phyloP scores from a whole-genome alignment of 1,140 invertebrate genomes.

The Brachionus calyciflorus region DNA sequence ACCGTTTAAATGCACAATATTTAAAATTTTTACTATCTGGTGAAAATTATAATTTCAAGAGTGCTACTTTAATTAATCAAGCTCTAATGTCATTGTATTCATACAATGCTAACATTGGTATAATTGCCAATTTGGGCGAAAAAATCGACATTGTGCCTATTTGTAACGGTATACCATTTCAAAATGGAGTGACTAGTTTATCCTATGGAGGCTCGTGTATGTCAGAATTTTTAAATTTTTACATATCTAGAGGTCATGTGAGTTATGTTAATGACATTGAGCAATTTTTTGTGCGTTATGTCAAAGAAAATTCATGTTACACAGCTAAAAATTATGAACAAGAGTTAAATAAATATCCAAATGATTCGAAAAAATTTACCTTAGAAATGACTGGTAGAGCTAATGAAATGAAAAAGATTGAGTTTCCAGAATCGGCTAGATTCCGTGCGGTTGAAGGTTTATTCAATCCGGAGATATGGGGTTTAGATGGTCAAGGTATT shows the following conservation, averaged over 20 bases:
- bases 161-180: constrained; percentile 66
- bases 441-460: constrained; percentile 67
- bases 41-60: constrained; percentile 60
- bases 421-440: constrained; percentile 55
- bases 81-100: constrained; percentile 66
- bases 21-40: not conserved
- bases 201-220: constrained; percentile 65
- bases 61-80: constrained; percentile 66
- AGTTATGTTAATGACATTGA: constrained; percentile 53
- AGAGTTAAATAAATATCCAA: constrained; percentile 57
- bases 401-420: constrained; percentile 23
- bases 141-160: constrained; percentile 67
- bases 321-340: constrained; percentile 62
- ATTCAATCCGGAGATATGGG: constrained; percentile 67
- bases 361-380: constrained; percentile 55
- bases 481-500: constrained; percentile 65
- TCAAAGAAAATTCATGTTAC: constrained; percentile 63
- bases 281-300: constrained; percentile 58
- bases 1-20: constrained; percentile 9
- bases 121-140: constrained; percentile 69
- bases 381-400: constrained; percentile 36
- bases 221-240: constrained; percentile 60
- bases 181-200: constrained; percentile 61
- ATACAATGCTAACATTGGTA: constrained; percentile 67
- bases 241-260: constrained; percentile 46